These are phyloP conservation scores for Linyphia triangularis DNA, from an alignment of 2,888 invertebrate genomes.

Conservation along the genomic window DNA sequence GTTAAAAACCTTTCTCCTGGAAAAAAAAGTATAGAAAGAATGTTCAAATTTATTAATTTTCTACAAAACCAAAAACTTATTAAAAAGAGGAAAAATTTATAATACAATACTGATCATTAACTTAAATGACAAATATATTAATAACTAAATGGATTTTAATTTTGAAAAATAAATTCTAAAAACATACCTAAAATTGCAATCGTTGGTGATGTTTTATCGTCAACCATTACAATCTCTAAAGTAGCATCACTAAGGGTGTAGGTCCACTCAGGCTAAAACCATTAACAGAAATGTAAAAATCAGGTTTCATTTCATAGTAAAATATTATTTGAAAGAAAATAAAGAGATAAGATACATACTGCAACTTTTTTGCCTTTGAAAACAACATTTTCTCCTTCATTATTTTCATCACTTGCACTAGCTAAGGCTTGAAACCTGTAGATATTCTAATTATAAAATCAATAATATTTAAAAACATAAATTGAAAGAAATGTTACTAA, in stretches of 20 bases:
- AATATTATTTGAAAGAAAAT: not conserved
- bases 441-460: not conserved
- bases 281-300: constrained; percentile 32
- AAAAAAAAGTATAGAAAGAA: constrained; percentile 8
- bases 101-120: not conserved
- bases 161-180: not conserved
- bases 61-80: not conserved
- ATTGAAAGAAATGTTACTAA: not conserved
- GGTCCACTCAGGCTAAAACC: constrained; percentile 86
- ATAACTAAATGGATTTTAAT: not conserved
- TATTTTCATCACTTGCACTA: constrained; percentile 84
- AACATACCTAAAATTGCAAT: constrained; percentile 87
- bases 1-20: constrained; percentile 88
- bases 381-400: constrained; percentile 80
- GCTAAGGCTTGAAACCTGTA: constrained; percentile 88
- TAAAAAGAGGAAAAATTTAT: not conserved
- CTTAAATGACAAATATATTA: not conserved
- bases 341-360: constrained; percentile 77
- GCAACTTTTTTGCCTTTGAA: constrained; percentile 83
- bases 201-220: constrained; percentile 81
- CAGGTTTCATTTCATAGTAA: not conserved
- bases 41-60: not conserved
- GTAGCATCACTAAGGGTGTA: constrained; percentile 90
- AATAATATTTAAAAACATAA: not conserved
- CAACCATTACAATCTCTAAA: constrained; percentile 84